A percentile compares a stretch with the other conserved stretches of the same genome.
Conservation (phyloP, 2,888 invertebrate species). For the Hyppa rectilinea region DNA sequence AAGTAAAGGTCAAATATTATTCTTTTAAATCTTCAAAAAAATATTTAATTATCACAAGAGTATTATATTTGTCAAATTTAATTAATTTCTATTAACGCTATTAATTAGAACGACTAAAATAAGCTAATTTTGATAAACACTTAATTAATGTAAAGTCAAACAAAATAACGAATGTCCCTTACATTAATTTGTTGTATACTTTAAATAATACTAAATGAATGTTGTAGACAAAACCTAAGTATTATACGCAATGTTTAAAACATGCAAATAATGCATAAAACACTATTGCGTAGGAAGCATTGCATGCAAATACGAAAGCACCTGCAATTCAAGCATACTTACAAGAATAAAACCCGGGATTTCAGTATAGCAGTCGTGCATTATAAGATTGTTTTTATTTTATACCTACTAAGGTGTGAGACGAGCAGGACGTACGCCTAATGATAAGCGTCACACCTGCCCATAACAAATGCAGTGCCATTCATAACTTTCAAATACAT, state of each 20-base stretch:
- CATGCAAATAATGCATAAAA: slow-evolving; percentile 20
- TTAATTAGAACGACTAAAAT: slow-evolving; percentile 25
- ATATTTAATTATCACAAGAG: slow-evolving; percentile 12
- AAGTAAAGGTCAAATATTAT: slow-evolving; percentile 28
- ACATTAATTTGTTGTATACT: slow-evolving; percentile 28
- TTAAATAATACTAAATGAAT: slow-evolving; percentile 21
- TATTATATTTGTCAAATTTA: slow-evolving; percentile 19
- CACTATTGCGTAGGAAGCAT: slow-evolving; percentile 25
- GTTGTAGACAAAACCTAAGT: slow-evolving; percentile 18
- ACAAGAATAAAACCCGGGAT: slow-evolving; percentile 12
- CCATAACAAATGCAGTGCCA: slow-evolving; percentile 5
- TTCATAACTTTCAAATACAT: background rate
- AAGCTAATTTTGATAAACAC: slow-evolving; percentile 17
- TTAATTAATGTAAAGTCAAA: background rate
- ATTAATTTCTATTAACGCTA: slow-evolving; percentile 10
- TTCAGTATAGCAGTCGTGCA: slow-evolving; percentile 20
- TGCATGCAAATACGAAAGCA: slow-evolving; percentile 6
- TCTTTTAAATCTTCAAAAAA: slow-evolving; percentile 22
- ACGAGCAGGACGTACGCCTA: slow-evolving; percentile 6
- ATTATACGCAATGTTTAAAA: slow-evolving; percentile 21
- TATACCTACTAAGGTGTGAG: slow-evolving; percentile 1
- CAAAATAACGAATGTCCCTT: background rate
- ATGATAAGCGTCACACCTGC: slow-evolving; percentile 6
- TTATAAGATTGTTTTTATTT: slow-evolving; percentile 11
- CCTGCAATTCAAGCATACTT: slow-evolving; percentile 21